Conservation (phyloP, 1,140 invertebrate genomes). For the Hydropsyche tenuis region DNA sequence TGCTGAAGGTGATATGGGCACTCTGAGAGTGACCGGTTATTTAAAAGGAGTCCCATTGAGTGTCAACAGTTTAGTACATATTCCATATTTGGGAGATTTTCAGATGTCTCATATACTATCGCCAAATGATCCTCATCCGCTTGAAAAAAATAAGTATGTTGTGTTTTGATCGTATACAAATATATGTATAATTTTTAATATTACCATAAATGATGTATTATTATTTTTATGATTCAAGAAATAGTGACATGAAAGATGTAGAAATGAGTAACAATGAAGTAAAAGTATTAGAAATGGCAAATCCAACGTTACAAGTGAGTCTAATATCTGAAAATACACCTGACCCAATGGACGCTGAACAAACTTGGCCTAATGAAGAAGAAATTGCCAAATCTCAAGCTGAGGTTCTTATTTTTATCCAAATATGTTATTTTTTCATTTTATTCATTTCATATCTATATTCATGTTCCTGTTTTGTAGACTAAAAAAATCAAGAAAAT, state of each 20-base stretch:
- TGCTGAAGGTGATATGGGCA: conserved; percentile 68
- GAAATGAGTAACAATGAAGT: conserved; percentile 52
- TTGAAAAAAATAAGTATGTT: conserved; percentile 62
- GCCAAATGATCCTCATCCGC: conserved; percentile 75
- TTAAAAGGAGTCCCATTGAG: conserved; percentile 80
- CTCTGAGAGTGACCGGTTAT: conserved; percentile 85
- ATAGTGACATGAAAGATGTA: conserved; percentile 52
- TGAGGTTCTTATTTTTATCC: conserved; percentile 53
- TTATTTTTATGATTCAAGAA: conserved; percentile 35
- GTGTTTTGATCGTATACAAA: not conserved
- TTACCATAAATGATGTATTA: not conserved
- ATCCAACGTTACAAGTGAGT: conserved; percentile 76
- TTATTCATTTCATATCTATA: conserved; percentile 8
- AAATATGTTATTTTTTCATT: not conserved
- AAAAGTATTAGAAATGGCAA: conserved; percentile 69
- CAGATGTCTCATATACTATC: conserved; percentile 86
- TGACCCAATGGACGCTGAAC: conserved; percentile 93
- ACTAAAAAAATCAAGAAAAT: conserved; percentile 77
- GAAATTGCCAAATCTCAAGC: conserved; percentile 79
- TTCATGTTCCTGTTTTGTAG: conserved; percentile 40
- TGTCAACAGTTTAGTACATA: conserved; percentile 88
- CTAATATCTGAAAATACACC: conserved; percentile 81
- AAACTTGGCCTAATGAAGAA: conserved; percentile 94
- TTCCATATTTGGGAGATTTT: conserved; percentile 91
- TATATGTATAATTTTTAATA: not conserved